Evolutionary conservation across 1,140 invertebrate species (phyloP), one percentile per base, ranked within the genome.

Genomic region (Drosophila prosaltans): DNA sequence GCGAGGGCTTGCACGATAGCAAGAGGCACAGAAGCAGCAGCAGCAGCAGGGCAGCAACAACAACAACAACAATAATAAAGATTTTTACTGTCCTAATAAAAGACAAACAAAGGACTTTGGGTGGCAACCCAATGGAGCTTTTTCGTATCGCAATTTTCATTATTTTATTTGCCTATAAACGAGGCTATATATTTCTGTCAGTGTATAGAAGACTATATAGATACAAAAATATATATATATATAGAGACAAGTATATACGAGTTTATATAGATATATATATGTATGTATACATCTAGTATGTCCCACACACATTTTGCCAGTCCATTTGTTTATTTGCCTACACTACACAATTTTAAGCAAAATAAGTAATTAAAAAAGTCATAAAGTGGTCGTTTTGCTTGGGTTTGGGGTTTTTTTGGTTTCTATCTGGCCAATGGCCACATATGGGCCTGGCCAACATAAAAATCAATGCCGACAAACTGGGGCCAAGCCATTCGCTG

Each of bases 111-210:
- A 81, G 58, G 82, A 91, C 81, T 66, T 74, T 72, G 61, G 77
- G 76, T 68, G 77, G 70, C 58, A 36, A 54, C 60, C 65, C 45
- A 51, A 28, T 36, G 62, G 57, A 78, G 74, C 74, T 79, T 88
- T 83, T 71, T 81, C 72, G 85, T 76, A 89, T 85, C 74, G 81
- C 80, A 80, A 89, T 91, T 91, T 90, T 77, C 90, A 91, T 91
- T 91, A 91, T 90, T 91, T 91, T 91, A 91, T 91, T 91, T 85
- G 82, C 82, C 78, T 79, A 91, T 91, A 91, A 91, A 91, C 83
- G 79, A 71, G 88, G 76, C 73, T 74, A 91, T 91, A 91, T 84
- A 88, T 91, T 78, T 61, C 71, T 71, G 80, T 67, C 65, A 85
- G 77, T 83, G 80, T 88, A 80, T 70, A 41, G 36, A 26, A 51